Percentiles rank a stretch among this genome's conserved stretches.
Evolutionary conservation across 1,140 invertebrate species (phyloP).

Genomic region (Oreohelix idahoensis): DNA sequence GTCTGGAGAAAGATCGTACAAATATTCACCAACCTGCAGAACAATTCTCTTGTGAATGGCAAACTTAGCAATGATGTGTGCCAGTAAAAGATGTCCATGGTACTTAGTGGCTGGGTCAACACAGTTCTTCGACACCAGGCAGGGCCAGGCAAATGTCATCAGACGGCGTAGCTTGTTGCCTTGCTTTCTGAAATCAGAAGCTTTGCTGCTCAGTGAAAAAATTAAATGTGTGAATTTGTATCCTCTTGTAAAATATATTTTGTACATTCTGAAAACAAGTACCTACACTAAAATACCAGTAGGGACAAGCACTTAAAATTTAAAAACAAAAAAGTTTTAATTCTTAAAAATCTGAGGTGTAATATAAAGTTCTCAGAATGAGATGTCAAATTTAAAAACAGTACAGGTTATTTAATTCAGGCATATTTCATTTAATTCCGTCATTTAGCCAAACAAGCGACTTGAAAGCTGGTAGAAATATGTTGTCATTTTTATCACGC

Average conservation of each 20-base stretch:
- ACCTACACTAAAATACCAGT: neutral
- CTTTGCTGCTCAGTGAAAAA: neutral
- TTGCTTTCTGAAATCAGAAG: conserved; percentile 76
- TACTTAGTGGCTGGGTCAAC: conserved; percentile 97
- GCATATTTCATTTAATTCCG: too few species aligned
- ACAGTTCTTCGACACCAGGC: conserved; percentile 92
- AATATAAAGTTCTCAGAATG: too few species aligned
- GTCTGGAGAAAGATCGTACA: neutral
- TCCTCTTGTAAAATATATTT: neutral
- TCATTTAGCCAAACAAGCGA: too few species aligned
- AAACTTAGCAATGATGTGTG: conserved; percentile 98
- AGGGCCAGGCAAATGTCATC: conserved; percentile 99
- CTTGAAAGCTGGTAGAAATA: too few species aligned
- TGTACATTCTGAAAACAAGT: neutral
- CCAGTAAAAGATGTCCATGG: conserved; percentile 95
- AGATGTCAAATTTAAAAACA: too few species aligned
- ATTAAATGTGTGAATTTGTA: too few species aligned
- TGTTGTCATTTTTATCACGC: too few species aligned
- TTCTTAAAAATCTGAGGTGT: too few species aligned
- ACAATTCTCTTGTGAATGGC: conserved; percentile 98
- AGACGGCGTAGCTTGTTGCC: conserved; percentile 91
- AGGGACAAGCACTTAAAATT: too few species aligned
- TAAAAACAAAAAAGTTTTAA: too few species aligned
- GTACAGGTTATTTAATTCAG: too few species aligned
- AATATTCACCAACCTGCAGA: conserved; percentile 79